A percentile compares a stretch with the other conserved stretches of the same genome.
These are phyloP conservation scores for Tetragonula carbonaria DNA, from an alignment of 2,888 invertebrate genomes.

Conservation along the genomic window DNA sequence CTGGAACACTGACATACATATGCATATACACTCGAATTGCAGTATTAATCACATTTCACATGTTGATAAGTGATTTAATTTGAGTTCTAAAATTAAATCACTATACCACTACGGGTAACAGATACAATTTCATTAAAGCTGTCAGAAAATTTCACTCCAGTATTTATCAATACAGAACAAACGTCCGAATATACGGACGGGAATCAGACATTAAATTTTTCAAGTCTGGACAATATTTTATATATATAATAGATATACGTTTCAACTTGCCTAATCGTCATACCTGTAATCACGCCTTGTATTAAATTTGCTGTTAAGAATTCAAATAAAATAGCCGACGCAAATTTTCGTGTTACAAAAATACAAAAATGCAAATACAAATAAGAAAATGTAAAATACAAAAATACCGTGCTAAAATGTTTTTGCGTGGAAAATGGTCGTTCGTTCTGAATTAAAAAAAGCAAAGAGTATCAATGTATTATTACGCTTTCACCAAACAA, in stretches of 20 bases:
- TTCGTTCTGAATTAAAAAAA: too few species aligned
- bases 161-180: not conserved
- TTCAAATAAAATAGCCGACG: too few species aligned
- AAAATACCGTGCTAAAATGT: too few species aligned
- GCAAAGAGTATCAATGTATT: too few species aligned
- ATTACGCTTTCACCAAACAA: too few species aligned
- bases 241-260: not conserved
- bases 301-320: not conserved
- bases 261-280: not conserved
- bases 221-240: not conserved
- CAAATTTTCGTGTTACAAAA: too few species aligned
- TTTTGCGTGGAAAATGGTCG: too few species aligned
- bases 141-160: not conserved
- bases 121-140: too few species aligned
- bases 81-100: not conserved
- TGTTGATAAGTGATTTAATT: not conserved
- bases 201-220: not conserved
- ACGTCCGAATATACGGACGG: not conserved
- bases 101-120: too few species aligned
- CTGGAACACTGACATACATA: not conserved
- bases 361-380: too few species aligned
- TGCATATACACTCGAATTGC: not conserved
- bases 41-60: not conserved
- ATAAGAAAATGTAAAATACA: too few species aligned
- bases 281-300: too few species aligned